A percentile compares a stretch with the other conserved stretches of the same genome.
These are phyloP conservation scores for Xiphorhynchus elegans DNA, from an alignment of 2,113 vertebrate genomes.

Conservation along the genomic window DNA sequence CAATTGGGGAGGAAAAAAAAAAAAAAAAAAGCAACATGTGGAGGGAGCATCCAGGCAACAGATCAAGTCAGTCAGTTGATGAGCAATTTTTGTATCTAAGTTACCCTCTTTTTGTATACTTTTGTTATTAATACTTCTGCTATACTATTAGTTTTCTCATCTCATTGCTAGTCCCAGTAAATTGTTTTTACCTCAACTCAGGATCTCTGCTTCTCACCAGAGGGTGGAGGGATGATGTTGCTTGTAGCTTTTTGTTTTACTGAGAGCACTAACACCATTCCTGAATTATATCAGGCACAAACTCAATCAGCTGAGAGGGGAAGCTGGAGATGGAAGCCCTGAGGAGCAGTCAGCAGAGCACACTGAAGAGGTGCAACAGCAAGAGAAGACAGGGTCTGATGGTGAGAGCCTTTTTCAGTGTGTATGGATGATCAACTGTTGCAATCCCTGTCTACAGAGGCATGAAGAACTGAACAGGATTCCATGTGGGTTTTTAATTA, in stretches of 20 bases:
- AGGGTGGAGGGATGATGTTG: too few relatives aligned
- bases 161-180: background rate
- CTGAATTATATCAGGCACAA: background rate
- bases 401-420: background rate
- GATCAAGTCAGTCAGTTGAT: too few relatives aligned
- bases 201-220: background rate
- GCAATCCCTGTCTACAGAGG: background rate
- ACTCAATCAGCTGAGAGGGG: background rate
- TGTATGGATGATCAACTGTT: background rate
- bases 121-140: background rate
- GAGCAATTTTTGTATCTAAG: too few relatives aligned
- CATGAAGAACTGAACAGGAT: background rate
- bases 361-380: background rate
- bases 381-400: background rate
- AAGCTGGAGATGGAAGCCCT: background rate
- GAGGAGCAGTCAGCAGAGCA: background rate
- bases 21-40: background rate
- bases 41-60: too few relatives aligned
- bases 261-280: background rate
- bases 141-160: background rate
- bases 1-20: background rate
- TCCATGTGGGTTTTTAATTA: rapidly evolving
- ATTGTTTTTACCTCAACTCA: background rate
- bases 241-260: background rate
- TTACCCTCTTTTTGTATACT: background rate